Evolutionary conservation across 2,113 vertebrate species (phyloP).

Genomic region (Platysternon megacephalum): DNA sequence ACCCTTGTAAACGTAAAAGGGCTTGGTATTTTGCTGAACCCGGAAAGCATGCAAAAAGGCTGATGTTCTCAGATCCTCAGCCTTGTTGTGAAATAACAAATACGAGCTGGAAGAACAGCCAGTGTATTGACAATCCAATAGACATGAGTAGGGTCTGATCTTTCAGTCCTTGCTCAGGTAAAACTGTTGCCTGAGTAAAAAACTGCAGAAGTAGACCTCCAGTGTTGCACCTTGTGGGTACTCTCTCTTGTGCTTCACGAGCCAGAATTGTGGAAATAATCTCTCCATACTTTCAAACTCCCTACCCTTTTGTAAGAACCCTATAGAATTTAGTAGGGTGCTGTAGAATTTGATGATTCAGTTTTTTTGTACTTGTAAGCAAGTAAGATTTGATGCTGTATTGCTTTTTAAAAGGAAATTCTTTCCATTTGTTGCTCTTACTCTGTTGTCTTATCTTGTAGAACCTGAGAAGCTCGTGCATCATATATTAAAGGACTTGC

Average conservation of each 20-base stretch:
- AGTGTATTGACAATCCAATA: not conserved
- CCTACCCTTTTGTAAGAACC: not conserved
- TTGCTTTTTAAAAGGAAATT: not conserved
- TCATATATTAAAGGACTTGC: conserved; percentile 91
- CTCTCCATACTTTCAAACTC: not conserved
- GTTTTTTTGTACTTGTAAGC: not conserved
- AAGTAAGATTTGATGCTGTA: not conserved
- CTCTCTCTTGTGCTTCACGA: not conserved
- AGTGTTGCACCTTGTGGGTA: not conserved
- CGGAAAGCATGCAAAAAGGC: not conserved
- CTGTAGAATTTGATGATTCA: not conserved
- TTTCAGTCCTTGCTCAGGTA: not conserved
- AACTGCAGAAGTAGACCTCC: not conserved
- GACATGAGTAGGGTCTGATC: not conserved
- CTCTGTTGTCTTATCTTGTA: conserved; percentile 55
- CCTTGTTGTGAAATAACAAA: not conserved
- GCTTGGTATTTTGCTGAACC: not conserved
- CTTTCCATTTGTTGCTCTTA: not conserved
- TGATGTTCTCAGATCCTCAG: not conserved
- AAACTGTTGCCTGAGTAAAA: not conserved
- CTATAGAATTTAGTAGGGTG: not conserved
- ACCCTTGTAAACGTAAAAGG: not conserved
- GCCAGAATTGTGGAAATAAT: not conserved
- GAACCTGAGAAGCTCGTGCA: conserved; percentile 93
- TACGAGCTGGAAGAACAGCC: not conserved